Conservation (phyloP, 2,113 vertebrate species). For the Elanus axillaris region DNA sequence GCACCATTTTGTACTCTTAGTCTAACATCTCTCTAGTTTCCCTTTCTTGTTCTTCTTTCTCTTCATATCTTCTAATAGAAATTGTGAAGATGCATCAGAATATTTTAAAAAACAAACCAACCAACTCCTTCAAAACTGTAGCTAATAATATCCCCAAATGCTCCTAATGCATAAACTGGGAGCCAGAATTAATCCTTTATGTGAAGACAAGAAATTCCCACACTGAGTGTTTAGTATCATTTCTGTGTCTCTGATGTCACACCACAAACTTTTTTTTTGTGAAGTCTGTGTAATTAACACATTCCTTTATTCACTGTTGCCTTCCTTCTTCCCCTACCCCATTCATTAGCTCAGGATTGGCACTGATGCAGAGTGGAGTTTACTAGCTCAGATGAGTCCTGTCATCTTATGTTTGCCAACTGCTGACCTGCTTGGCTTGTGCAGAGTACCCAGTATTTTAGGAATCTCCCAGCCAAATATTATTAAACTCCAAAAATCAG, state of each 20-base stretch:
- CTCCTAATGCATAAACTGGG: neutral
- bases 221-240: neutral
- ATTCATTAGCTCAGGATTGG: neutral
- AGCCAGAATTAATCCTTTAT: neutral
- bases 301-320: neutral
- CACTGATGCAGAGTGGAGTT: accelerated
- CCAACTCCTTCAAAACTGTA: neutral
- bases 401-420: neutral
- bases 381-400: neutral
- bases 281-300: neutral
- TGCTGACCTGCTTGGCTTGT: neutral
- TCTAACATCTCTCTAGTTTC: neutral
- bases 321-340: too few species aligned
- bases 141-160: neutral
- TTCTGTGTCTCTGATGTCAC: neutral
- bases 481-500: neutral
- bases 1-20: neutral
- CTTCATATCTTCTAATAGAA: neutral
- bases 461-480: neutral
- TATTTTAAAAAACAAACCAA: neutral
- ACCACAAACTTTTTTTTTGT: neutral
- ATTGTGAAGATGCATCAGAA: neutral
- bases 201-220: neutral
- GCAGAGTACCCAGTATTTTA: neutral
- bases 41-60: neutral